Conservation (phyloP, 2,888 invertebrate genomes). For the Oligia strigilis region DNA sequence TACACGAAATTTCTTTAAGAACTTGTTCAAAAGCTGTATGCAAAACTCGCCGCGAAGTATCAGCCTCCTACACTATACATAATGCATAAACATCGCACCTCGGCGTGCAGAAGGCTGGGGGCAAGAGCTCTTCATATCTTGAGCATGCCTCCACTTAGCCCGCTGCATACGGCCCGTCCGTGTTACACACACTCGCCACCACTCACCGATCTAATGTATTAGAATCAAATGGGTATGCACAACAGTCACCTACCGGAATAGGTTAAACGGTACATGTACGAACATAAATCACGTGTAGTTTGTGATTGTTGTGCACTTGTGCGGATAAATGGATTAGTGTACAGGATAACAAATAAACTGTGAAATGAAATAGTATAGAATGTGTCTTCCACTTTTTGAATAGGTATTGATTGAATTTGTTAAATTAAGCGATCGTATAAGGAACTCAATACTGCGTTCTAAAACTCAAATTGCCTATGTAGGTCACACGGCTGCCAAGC, state of each 20-base stretch:
- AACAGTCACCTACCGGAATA: constrained; percentile 20
- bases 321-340: constrained; percentile 39
- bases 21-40: constrained; percentile 70
- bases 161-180: constrained; percentile 65
- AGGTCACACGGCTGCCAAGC: too few relatives aligned
- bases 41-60: constrained; percentile 70
- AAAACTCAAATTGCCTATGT: too few relatives aligned
- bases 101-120: constrained; percentile 71
- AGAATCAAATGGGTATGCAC: constrained; percentile 57
- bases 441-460: too few relatives aligned
- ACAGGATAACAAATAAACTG: constrained; percentile 20
- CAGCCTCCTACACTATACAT: constrained; percentile 69
- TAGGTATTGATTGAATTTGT: constrained; percentile 1
- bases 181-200: constrained; percentile 64
- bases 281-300: constrained; percentile 38
- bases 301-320: constrained; percentile 43
- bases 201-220: constrained; percentile 65
- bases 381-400: constrained; percentile 1
- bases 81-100: constrained; percentile 81
- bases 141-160: constrained; percentile 73
- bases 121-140: constrained; percentile 77
- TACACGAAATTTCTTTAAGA: constrained; percentile 59
- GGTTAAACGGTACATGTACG: constrained; percentile 36
- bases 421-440: background rate
- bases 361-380: constrained; percentile 10